Evolutionary conservation across 2,888 invertebrate species (phyloP).

Genomic region (Charanyca ferruginea): DNA sequence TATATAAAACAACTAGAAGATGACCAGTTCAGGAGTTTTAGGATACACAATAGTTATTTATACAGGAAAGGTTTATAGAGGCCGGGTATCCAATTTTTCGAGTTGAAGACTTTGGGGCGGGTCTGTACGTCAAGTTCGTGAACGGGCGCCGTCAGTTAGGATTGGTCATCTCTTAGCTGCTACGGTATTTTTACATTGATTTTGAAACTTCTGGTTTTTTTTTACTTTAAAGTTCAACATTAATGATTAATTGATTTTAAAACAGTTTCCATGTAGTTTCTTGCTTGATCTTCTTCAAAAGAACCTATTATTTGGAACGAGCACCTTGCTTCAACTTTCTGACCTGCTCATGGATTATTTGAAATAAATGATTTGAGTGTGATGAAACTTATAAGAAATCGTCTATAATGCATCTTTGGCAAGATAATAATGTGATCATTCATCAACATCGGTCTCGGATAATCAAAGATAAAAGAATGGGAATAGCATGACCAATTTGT

Average conservation of each 20-base stretch:
- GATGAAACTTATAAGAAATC: not conserved
- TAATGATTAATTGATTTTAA: no score
- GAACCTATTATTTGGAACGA: no score
- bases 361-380: no score
- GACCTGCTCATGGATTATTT: no score
- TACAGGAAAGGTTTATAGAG: constrained; percentile 12
- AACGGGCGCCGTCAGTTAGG: not conserved
- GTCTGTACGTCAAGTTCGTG: not conserved
- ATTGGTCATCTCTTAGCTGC: no score
- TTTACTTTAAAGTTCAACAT: not conserved
- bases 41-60: constrained; percentile 24
- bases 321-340: no score
- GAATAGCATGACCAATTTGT: constrained; percentile 3
- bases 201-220: not conserved
- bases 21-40: constrained; percentile 28
- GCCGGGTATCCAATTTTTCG: not conserved
- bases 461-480: not conserved
- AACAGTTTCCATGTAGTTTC: no score
- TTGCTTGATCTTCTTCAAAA: no score
- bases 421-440: constrained; percentile 1
- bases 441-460: constrained; percentile 13
- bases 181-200: not conserved
- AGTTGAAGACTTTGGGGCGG: not conserved
- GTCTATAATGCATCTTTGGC: not conserved
- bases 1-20: constrained; percentile 51